Evolutionary conservation across 1,140 invertebrate genomes (phyloP).

Genomic region (Drosophila pectinifera): DNA sequence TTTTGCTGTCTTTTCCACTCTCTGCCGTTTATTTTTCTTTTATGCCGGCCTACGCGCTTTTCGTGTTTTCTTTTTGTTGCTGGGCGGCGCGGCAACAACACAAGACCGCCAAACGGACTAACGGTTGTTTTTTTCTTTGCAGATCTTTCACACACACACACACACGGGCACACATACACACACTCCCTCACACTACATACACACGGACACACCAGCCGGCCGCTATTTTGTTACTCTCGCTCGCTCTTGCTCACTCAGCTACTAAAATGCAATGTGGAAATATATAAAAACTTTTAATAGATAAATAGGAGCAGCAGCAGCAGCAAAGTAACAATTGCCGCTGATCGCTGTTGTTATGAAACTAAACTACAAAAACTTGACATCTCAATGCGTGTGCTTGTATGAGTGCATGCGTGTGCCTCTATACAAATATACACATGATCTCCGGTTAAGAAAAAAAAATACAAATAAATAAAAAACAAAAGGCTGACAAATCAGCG

Average conservation of each 20-base stretch:
- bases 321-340: constrained; percentile 36
- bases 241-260: constrained; percentile 21
- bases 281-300: constrained; percentile 35
- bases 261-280: constrained; percentile 14
- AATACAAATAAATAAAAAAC: constrained; percentile 36
- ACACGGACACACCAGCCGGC: constrained; percentile 48
- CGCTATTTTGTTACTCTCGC: constrained; percentile 47
- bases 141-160: constrained; percentile 36
- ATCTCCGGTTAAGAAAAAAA: constrained; percentile 53
- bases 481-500: constrained; percentile 16
- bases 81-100: constrained; percentile 40
- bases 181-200: neutral
- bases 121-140: constrained; percentile 36
- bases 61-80: constrained; percentile 32
- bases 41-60: constrained; percentile 59
- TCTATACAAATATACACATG: constrained; percentile 55
- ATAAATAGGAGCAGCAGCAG: constrained; percentile 50
- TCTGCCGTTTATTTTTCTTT: neutral
- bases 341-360: constrained; percentile 71
- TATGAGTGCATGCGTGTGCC: constrained; percentile 24
- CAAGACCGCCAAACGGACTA: constrained; percentile 39
- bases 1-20: constrained; percentile 10
- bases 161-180: constrained; percentile 21
- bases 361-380: constrained; percentile 31
- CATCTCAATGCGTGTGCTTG: constrained; percentile 13